phyloP scores from a whole-genome alignment of 2,888 invertebrate genomes.

The Pediacus dermestoides region DNA sequence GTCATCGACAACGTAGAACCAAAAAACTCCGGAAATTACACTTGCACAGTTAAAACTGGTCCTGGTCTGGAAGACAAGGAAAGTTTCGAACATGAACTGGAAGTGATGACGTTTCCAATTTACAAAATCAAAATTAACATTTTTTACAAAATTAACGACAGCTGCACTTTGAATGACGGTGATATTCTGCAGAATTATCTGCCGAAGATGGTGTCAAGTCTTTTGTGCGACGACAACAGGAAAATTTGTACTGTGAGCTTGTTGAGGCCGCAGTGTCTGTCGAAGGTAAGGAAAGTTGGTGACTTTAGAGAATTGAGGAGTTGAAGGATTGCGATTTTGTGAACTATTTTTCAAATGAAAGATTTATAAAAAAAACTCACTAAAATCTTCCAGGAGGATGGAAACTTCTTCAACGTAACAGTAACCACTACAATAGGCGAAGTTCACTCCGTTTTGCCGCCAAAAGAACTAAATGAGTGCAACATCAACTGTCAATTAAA shows the following conservation, averaged over 20 bases:
- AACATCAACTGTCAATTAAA: conserved; percentile 44
- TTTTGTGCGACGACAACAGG: conserved; percentile 41
- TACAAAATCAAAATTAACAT: conserved; percentile 40
- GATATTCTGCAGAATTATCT: conserved; percentile 42
- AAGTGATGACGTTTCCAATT: conserved; percentile 41
- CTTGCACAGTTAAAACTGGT: conserved; percentile 32
- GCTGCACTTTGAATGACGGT: conserved; percentile 38
- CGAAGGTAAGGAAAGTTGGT: conserved; percentile 28
- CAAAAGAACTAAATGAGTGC: conserved; percentile 34
- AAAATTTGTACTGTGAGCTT: conserved; percentile 41
- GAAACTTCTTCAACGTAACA: conserved; percentile 38
- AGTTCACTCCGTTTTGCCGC: conserved; percentile 34
- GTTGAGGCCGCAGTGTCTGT: conserved; percentile 39
- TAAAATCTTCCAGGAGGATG: conserved; percentile 29
- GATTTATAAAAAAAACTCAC: neutral
- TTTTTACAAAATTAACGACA: conserved; percentile 37
- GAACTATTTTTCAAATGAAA: neutral
- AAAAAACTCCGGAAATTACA: conserved; percentile 46
- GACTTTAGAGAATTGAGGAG: neutral
- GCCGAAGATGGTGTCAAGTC: conserved; percentile 38
- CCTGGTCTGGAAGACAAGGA: conserved; percentile 15
- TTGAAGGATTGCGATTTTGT: conserved; percentile 1
- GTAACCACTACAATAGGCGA: conserved; percentile 38
- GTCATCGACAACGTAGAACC: conserved; percentile 39
- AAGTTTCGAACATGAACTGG: conserved; percentile 39